phyloP scores from a whole-genome alignment of 2,113 vertebrate genomes.

The Bufo gargarizans region DNA sequence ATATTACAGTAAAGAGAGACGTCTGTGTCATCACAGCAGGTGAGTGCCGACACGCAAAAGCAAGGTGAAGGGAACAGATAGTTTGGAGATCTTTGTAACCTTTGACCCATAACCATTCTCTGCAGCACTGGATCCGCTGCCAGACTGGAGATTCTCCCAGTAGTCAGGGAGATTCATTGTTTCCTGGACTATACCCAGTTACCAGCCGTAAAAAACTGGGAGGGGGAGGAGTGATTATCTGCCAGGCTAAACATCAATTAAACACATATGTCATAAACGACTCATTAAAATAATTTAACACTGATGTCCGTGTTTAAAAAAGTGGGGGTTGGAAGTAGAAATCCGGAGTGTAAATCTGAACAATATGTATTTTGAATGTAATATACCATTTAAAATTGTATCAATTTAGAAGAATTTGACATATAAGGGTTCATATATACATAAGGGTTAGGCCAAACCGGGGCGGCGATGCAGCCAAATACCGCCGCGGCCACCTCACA shows the following conservation, averaged over 20 bases:
- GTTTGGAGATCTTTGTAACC: conserved; percentile 36
- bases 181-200: conserved; percentile 55
- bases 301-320: not conserved
- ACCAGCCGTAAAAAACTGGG: conserved; percentile 39
- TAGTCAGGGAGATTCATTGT: conserved; percentile 44
- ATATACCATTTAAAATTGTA: not conserved
- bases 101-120: conserved; percentile 45
- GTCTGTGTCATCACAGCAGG: conserved; percentile 1
- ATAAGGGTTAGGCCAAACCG: no score
- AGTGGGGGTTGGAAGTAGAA: not conserved
- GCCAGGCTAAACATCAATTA: conserved; percentile 36
- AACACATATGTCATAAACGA: conserved; percentile 31
- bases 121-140: conserved; percentile 38
- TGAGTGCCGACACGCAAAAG: conserved; percentile 16
- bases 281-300: conserved; percentile 30
- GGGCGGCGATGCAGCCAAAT: no score
- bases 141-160: conserved; percentile 45
- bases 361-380: not conserved
- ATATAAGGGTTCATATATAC: no score
- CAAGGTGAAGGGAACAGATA: conserved; percentile 28
- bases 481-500: no score
- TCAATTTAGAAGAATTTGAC: not conserved
- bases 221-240: conserved; percentile 22
- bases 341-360: not conserved
- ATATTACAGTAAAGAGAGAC: conserved; percentile 7